These are phyloP conservation scores for Vidua chalybeata DNA, from an alignment of 2,113 vertebrate species.

Conservation along the genomic window DNA sequence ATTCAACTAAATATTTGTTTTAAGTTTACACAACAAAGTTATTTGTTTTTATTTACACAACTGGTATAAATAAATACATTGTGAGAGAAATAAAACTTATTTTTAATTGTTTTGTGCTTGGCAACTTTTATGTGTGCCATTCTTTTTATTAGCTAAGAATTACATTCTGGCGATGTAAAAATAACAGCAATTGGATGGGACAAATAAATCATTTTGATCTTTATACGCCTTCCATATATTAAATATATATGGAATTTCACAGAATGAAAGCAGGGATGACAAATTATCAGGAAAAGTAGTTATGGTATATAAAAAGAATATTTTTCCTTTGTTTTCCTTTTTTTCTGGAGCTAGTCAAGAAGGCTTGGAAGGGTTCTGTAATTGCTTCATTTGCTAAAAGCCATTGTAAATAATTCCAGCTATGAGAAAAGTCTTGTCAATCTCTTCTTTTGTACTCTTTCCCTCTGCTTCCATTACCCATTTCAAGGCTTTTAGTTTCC, in stretches of 20 bases:
- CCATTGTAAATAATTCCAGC: background rate
- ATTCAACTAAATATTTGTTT: background rate
- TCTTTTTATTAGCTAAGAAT: background rate
- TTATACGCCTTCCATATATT: background rate
- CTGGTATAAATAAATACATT: background rate
- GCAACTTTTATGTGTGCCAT: background rate
- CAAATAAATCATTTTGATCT: background rate
- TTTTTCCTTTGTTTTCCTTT: background rate
- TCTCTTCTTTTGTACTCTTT: background rate
- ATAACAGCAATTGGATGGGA: background rate
- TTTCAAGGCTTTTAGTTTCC: conserved; percentile 28
- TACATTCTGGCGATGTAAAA: background rate
- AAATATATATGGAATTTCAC: background rate
- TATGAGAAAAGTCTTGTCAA: background rate
- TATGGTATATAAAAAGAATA: background rate
- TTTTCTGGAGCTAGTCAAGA: background rate
- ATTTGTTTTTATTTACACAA: background rate
- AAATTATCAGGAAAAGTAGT: background rate
- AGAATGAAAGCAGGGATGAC: background rate
- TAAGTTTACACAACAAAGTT: background rate
- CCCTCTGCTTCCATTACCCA: background rate
- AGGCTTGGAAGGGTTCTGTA: background rate
- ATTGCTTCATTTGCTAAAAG: conserved; percentile 3
- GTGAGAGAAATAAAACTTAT: background rate
- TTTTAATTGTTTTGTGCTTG: background rate